These are phyloP conservation scores for Seira ritae DNA, from an alignment of 2,888 invertebrate genomes.

Conservation along the genomic window DNA sequence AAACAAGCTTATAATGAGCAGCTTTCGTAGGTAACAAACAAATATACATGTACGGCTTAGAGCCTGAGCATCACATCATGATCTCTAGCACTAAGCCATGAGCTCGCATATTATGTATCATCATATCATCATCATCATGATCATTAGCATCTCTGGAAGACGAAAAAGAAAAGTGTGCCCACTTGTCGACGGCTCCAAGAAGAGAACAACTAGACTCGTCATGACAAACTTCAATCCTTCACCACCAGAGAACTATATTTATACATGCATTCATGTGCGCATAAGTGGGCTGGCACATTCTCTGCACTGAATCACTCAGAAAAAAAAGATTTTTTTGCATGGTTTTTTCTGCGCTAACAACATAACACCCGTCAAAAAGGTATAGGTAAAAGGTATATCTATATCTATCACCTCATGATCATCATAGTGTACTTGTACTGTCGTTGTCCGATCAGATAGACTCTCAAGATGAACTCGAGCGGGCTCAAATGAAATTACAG, in stretches of 20 bases:
- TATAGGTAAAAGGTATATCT: conserved; percentile 22
- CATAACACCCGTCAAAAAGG: neutral
- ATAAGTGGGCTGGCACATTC: too few relatives aligned
- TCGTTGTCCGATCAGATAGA: neutral
- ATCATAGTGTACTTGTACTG: conserved; percentile 21
- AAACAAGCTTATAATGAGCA: conserved; percentile 53
- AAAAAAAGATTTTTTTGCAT: neutral
- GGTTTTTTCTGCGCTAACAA: neutral
- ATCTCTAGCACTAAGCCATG: neutral
- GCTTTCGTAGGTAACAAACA: conserved; percentile 4
- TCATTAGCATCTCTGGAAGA: conserved; percentile 44
- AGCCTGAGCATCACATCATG: neutral
- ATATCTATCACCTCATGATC: conserved; percentile 45
- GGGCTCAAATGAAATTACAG: conserved; percentile 32
- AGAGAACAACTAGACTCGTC: conserved; percentile 13
- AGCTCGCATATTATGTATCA: conserved; percentile 23
- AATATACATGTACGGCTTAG: conserved; percentile 13
- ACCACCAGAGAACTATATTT: neutral
- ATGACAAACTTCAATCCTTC: neutral
- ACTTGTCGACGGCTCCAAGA: conserved; percentile 12
- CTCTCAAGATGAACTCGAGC: neutral
- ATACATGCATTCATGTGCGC: neutral
- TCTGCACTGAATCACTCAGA: neutral
- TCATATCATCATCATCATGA: conserved; percentile 26
- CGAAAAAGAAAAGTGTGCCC: conserved; percentile 46